These are phyloP conservation scores for Drosophila quadrilineata DNA, from an alignment of 1,140 invertebrate genomes.

Conservation along the genomic window DNA sequence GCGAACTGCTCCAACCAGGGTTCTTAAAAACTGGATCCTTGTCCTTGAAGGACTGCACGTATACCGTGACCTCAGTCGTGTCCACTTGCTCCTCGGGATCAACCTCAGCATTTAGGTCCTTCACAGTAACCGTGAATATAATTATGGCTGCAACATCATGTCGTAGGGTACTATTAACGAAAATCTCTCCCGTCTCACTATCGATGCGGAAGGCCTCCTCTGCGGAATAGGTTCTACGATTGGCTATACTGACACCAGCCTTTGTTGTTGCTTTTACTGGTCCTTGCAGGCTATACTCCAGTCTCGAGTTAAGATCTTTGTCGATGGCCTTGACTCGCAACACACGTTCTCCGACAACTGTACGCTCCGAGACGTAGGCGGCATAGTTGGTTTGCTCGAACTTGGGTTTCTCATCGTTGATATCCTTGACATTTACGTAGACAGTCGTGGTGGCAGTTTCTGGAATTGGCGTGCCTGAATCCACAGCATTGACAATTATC, in stretches of 20 bases:
- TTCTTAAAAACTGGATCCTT: conserved; percentile 90
- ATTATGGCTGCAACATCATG: conserved; percentile 91
- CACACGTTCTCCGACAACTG: conserved; percentile 85
- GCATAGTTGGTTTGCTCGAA: conserved; percentile 87
- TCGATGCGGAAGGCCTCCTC: conserved; percentile 88
- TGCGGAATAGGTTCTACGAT: conserved; percentile 85
- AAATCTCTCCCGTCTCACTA: conserved; percentile 86
- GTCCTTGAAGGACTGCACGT: conserved; percentile 90
- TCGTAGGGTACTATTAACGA: conserved; percentile 87
- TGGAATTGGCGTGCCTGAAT: conserved; percentile 87
- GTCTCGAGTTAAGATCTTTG: conserved; percentile 86
- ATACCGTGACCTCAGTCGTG: conserved; percentile 88
- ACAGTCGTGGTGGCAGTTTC: conserved; percentile 90
- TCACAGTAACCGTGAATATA: conserved; percentile 88
- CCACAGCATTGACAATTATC: conserved; percentile 88
- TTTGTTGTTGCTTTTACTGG: conserved; percentile 88
- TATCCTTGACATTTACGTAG: conserved; percentile 88
- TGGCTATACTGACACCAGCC: conserved; percentile 87
- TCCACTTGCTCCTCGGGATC: conserved; percentile 86
- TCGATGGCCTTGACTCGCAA: conserved; percentile 86
- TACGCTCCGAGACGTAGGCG: conserved; percentile 87
- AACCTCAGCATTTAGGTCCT: conserved; percentile 87
- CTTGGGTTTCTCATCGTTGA: conserved; percentile 91
- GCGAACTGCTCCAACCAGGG: conserved; percentile 85
- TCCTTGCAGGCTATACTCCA: conserved; percentile 87